Base-by-base conservation (phyloP, 2,113 vertebrate genomes). In the Rousettus leschenaultii region DNA sequence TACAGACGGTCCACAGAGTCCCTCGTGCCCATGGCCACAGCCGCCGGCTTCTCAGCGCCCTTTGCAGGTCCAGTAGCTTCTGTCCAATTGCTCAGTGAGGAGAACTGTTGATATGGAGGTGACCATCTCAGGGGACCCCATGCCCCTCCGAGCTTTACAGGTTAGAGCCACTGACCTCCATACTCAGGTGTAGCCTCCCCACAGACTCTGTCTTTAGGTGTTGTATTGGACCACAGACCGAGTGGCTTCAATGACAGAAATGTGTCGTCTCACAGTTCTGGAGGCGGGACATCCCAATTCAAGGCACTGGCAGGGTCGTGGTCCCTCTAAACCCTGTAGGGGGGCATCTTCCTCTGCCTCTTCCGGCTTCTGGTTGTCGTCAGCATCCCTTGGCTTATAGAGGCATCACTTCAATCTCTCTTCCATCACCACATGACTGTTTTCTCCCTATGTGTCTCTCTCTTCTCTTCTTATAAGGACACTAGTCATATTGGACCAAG, bases 271-370 rank as follows among this genome's bases (percentile, higher is more conserved):
- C 48, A 1, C 4, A 10, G 75, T 33, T 70, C 43, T 40, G 28
- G 71, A 79, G 35, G 38, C 7, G 2, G 3, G 16, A 13, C 24
- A 3, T 22, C 87, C 24, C 11, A 30, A 68, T 24, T 75, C 13
- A 16, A 16, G 30, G 75, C 63, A 55, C 24, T 1, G n/a, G 33
- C 26, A 15, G 19, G 45, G 65, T 55, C 24, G 22, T 0, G 0
- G 28, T 77, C 35, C 28, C 61, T 61, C 43, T 77, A 15, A 55
- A 48, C 66, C 22, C 8, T 8, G 5, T 0, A 15, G 3, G 15
- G 26, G 24, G 38, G 8, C 10, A 0, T 43, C 48, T 66, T 65
- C 22, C 22, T 26, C 63, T 11, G 24, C 48, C 53, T 30, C 13
- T 33, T 1, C 14, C 24, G 24, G 66, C 40, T 35, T 30, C 22